These are phyloP conservation scores for Labeo rohita DNA, from an alignment of 2,113 vertebrate genomes.

Conservation along the genomic window DNA sequence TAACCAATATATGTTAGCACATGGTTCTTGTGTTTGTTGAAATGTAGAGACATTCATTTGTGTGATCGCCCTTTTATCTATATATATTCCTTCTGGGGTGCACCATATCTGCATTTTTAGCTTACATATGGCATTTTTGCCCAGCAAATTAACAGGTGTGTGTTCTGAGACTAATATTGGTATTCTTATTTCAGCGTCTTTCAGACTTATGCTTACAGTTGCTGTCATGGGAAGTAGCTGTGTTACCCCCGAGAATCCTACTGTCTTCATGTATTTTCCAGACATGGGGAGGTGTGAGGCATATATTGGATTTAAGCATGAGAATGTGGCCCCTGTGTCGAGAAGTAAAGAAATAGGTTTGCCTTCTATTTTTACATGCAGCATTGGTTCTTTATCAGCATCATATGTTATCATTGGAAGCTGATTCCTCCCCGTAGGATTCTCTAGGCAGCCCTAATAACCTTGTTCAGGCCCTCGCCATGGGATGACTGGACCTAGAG, in stretches of 20 bases:
- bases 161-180: not conserved
- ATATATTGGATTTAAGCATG: not conserved
- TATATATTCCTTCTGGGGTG: not conserved
- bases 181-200: not conserved
- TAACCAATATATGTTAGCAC: not conserved
- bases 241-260: not conserved
- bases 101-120: not conserved
- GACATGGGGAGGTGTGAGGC: not conserved
- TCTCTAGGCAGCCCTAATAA: not conserved
- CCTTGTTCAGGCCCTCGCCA: not conserved
- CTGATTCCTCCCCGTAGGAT: not conserved
- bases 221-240: not conserved
- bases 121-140: not conserved
- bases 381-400: constrained; percentile 3
- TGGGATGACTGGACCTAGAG: not conserved
- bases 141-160: not conserved
- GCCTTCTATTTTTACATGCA: not conserved
- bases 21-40: not conserved
- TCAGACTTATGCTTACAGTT: not conserved
- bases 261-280: not conserved
- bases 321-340: not conserved
- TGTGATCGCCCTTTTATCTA: not conserved
- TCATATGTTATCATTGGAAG: not conserved
- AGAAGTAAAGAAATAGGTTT: not conserved
- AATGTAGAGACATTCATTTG: not conserved